Percentiles rank a stretch among this genome's conserved stretches.
Evolutionary conservation across 2,797 vertebrate genomes (phyloP).

Genomic region (Diceros bicornis): DNA sequence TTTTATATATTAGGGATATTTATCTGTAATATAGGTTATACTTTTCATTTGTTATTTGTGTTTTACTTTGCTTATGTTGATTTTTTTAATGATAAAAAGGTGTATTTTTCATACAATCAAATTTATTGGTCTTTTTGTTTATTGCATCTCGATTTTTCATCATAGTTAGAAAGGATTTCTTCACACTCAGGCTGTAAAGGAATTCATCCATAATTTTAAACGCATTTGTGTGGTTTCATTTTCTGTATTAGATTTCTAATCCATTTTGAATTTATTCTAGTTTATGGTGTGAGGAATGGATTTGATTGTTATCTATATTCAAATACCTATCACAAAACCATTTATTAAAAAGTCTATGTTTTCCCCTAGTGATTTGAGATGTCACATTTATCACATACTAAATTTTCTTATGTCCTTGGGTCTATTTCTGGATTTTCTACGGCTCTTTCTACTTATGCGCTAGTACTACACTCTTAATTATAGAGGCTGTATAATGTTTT

Average conservation of each 20-base stretch:
- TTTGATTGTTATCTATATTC: not conserved
- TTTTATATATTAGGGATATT: not conserved
- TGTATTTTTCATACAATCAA: not conserved
- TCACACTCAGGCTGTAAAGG: not conserved
- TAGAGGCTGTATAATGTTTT: not conserved
- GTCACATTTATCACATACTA: not conserved
- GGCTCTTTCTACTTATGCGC: not conserved
- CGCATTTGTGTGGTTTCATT: not conserved
- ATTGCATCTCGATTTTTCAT: conserved; percentile 26
- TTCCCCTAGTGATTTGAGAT: not conserved
- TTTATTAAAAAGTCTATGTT: not conserved
- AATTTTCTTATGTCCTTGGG: not conserved
- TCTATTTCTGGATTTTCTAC: not conserved
- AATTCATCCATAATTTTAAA: not conserved
- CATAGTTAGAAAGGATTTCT: not conserved
- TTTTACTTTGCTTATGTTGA: not conserved
- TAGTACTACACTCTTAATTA: not conserved
- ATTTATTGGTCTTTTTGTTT: not conserved
- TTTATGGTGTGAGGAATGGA: not conserved
- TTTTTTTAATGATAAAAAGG: not conserved
- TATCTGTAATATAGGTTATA: not conserved
- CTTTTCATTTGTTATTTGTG: not conserved
- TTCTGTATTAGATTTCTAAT: not conserved
- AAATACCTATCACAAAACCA: not conserved
- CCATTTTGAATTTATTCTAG: conserved; percentile 38